Evolutionary conservation across 2,888 invertebrate genomes (phyloP), one percentile per base, ranked within the genome.

Genomic region (Clanis bilineata): DNA sequence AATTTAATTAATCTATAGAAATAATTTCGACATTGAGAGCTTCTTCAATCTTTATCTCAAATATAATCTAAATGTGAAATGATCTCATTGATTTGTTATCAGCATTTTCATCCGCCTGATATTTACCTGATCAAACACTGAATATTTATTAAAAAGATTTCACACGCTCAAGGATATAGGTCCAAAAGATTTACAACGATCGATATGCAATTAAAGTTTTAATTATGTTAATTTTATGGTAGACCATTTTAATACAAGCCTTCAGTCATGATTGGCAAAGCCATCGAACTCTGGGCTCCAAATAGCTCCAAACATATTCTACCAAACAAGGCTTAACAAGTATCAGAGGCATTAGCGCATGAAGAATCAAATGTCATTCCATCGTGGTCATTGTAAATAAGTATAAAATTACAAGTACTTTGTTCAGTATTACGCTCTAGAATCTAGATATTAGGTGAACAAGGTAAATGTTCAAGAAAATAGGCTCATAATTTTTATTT

Each of bases 331-430:
- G 79, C 65, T 75, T n/a, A n/a, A n/a, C n/a, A 59, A 68, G 68
- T 18, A 18, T 18, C 41, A 7, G 41, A 41, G 18, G 41, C 41
- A 81, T 69, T 74, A 74, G 74, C 62, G 80, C 82, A 75, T 82
- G 74, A 82, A 79, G 77, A 73, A 79, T 84, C 76, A 68, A 73
- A 79, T 83, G 77, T 76, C 79, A 66, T 65, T 68, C 65, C 67
- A 73, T 71, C 70, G 67, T 18, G 56, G 58, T 39, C 38, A 47
- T 36, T 56, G 38, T 47, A 25, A 47, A 23, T 41, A 55, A 44
- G 10, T 58, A 58, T 55, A 55, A 58, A 15, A 18, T 61, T 41
- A 15, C 38, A 56, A 22, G 10, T 32, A 12, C n/a, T n/a, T n/a
- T 1, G n/a, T 38, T 23, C 21, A 18, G 23, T 12, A 36, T 36